These are phyloP conservation scores for Orchestes rusci DNA, from an alignment of 2,888 invertebrate genomes.

Conservation along the genomic window DNA sequence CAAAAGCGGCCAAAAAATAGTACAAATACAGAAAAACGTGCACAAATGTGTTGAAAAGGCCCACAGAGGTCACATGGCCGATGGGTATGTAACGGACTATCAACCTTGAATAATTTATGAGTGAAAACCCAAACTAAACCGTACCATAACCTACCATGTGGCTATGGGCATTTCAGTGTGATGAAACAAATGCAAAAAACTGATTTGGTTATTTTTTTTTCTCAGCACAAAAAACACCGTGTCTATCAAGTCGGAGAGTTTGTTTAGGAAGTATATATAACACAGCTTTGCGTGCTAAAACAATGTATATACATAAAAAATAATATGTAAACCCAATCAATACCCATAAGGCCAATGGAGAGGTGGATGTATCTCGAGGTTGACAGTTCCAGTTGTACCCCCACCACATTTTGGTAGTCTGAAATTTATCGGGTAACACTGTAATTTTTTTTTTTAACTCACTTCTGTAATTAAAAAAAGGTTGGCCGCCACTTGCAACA, in stretches of 20 bases:
- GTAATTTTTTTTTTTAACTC: constrained; percentile 28
- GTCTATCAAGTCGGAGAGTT: constrained; percentile 83
- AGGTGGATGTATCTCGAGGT: constrained; percentile 76
- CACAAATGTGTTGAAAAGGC: constrained; percentile 59
- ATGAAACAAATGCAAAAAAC: constrained; percentile 87
- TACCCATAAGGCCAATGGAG: constrained; percentile 74
- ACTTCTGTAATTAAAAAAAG: constrained; percentile 74
- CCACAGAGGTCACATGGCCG: constrained; percentile 64
- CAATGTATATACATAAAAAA: background rate
- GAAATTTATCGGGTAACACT: constrained; percentile 6
- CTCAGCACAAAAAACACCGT: constrained; percentile 90
- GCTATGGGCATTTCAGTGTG: constrained; percentile 93
- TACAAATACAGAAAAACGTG: constrained; percentile 43
- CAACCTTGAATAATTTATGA: constrained; percentile 42
- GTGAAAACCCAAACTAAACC: background rate
- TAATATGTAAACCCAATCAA: background rate
- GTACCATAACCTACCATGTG: constrained; percentile 55
- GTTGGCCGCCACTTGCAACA: constrained; percentile 79
- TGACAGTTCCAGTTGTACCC: constrained; percentile 84
- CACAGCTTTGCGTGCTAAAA: constrained; percentile 56
- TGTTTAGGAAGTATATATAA: constrained; percentile 81
- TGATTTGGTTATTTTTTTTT: constrained; percentile 84
- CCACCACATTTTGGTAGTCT: constrained; percentile 9
- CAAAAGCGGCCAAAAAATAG: constrained; percentile 17
- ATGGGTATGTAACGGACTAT: constrained; percentile 75